Conservation (phyloP, 2,113 vertebrate species). For the Alosa alosa region DNA sequence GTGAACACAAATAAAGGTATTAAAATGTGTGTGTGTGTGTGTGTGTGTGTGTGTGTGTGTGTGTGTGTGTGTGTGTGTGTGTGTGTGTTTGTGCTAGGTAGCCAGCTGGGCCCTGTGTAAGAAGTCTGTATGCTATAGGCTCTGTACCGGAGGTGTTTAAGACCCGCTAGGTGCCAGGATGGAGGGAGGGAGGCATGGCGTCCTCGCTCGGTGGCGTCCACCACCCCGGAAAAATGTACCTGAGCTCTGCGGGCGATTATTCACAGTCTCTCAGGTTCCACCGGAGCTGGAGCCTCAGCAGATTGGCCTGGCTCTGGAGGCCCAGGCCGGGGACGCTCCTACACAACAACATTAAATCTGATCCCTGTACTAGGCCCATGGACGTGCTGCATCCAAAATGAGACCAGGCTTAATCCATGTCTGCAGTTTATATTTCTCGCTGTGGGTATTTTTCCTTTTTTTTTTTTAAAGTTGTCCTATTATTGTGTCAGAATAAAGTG, state of each 20-base stretch:
- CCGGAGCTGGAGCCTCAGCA: constrained; percentile 15
- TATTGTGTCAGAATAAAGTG: neutral
- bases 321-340: constrained; percentile 14
- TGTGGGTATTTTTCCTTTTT: neutral
- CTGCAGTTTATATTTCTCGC: neutral
- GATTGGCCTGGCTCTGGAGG: constrained; percentile 13
- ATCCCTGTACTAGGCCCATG: constrained; percentile 22
- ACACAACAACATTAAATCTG: constrained; percentile 26
- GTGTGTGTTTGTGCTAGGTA: neutral
- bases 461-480: neutral
- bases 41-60: neutral
- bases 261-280: constrained; percentile 36
- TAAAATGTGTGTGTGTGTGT: no score
- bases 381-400: neutral
- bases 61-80: neutral
- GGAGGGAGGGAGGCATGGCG: neutral
- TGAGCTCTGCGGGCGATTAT: constrained; percentile 38
- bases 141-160: neutral
- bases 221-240: constrained; percentile 59
- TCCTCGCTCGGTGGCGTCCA: neutral
- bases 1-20: no score
- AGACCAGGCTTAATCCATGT: neutral
- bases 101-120: neutral
- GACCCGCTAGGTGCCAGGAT: neutral
- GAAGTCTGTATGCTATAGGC: neutral